These are phyloP conservation scores for Paradoxurus hermaphroditus DNA, from an alignment of 2,113 vertebrate genomes.

Conservation along the genomic window DNA sequence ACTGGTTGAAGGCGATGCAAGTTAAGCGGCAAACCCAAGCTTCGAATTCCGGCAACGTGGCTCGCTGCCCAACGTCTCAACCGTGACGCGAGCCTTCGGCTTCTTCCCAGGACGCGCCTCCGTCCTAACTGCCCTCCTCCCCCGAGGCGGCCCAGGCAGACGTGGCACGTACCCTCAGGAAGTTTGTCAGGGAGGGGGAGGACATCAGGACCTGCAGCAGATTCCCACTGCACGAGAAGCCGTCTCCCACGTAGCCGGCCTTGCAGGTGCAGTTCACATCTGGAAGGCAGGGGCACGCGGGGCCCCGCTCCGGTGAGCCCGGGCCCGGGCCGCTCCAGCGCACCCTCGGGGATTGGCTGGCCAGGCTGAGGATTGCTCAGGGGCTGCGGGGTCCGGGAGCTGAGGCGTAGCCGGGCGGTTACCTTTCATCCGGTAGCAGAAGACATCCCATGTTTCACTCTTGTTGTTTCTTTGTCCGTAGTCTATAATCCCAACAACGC, in stretches of 20 bases:
- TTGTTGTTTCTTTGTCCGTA: conserved; percentile 88
- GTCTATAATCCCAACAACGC: conserved; percentile 93
- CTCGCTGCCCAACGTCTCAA: accelerated
- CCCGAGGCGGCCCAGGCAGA: not conserved
- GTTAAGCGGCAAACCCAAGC: not conserved
- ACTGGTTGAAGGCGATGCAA: not conserved
- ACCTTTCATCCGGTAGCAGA: conserved; percentile 96
- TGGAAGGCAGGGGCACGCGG: conserved; percentile 75
- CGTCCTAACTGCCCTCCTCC: not conserved
- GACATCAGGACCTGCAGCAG: conserved; percentile 92
- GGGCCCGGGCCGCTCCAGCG: not conserved
- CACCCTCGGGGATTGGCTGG: not conserved
- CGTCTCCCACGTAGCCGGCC: conserved; percentile 91
- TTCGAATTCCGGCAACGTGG: not conserved
- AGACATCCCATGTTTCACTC: conserved; percentile 93
- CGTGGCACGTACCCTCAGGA: conserved; percentile 86
- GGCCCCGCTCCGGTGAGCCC: not conserved
- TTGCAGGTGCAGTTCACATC: conserved; percentile 94
- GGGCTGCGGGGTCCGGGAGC: not conserved
- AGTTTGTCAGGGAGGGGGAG: conserved; percentile 88
- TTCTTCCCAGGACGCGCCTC: not conserved
- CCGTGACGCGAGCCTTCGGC: not conserved
- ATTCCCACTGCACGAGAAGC: conserved; percentile 91
- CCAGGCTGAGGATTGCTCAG: not conserved
- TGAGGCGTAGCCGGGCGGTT: not conserved